These are phyloP conservation scores for Agrotis exclamationis DNA, from an alignment of 2,888 invertebrate genomes.

Conservation along the genomic window DNA sequence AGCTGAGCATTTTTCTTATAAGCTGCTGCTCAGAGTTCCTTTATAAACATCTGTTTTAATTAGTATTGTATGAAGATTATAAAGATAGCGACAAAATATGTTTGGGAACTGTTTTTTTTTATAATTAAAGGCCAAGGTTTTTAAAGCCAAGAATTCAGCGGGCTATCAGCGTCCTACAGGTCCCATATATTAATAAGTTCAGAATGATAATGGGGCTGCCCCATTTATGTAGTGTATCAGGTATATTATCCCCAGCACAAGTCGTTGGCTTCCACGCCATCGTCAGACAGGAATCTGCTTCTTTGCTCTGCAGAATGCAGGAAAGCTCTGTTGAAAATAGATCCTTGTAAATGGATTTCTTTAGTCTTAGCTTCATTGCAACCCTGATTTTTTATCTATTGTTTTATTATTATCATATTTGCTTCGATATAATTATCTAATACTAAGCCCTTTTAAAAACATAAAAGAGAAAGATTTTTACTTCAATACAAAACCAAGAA, in stretches of 20 bases:
- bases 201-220: background rate
- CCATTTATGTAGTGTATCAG: background rate
- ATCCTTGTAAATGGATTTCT: too few species aligned
- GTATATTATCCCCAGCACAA: background rate
- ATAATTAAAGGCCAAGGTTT: too few species aligned
- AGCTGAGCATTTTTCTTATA: constrained; percentile 58
- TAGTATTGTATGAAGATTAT: constrained; percentile 30
- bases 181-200: too few species aligned
- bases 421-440: background rate
- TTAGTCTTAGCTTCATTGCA: too few species aligned
- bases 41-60: constrained; percentile 13
- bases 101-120: background rate
- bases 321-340: background rate
- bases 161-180: too few species aligned
- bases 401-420: background rate
- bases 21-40: constrained; percentile 18
- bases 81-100: background rate
- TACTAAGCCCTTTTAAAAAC: rapidly evolving
- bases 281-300: background rate
- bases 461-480: background rate
- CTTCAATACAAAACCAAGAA: background rate
- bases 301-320: constrained; percentile 4
- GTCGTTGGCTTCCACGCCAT: background rate
- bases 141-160: too few species aligned
- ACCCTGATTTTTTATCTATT: too few species aligned